Evolutionary conservation across 1,140 invertebrate genomes (phyloP).

Genomic region (Nymphalis io): DNA sequence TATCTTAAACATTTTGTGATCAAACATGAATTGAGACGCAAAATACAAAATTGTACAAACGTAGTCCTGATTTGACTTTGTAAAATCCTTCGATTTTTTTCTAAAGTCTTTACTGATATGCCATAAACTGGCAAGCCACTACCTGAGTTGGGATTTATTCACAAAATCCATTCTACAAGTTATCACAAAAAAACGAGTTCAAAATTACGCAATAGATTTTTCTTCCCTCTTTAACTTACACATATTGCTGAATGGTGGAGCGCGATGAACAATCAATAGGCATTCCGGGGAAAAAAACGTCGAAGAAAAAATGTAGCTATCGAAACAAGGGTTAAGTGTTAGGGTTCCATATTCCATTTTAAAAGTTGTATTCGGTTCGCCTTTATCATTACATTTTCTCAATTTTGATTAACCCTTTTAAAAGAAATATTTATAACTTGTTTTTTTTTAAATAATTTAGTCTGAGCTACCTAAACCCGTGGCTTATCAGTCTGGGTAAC

Average conservation of each 20-base stretch:
- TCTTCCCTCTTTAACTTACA: constrained; percentile 27
- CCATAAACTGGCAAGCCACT: neutral
- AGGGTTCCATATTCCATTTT: too few species aligned
- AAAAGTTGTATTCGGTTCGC: too few species aligned
- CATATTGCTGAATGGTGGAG: constrained; percentile 8
- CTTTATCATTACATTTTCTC: too few species aligned
- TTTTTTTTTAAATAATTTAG: too few species aligned
- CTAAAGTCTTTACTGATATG: neutral
- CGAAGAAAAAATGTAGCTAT: neutral
- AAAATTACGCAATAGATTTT: constrained; percentile 44
- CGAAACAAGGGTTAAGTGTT: neutral
- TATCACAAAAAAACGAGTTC: constrained; percentile 37
- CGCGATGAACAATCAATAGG: neutral
- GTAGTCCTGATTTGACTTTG: neutral
- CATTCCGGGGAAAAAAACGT: neutral
- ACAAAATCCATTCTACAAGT: constrained; percentile 40
- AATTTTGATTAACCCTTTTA: too few species aligned
- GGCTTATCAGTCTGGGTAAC: too few species aligned
- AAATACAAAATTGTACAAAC: neutral
- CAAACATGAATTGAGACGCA: neutral
- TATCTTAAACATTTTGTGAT: neutral
- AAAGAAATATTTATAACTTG: too few species aligned
- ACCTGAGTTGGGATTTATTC: constrained; percentile 35
- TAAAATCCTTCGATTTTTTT: neutral
- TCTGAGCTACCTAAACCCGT: too few species aligned